These are phyloP conservation scores for Luehdorfia chinensis DNA, from an alignment of 1,140 invertebrate genomes.

Conservation along the genomic window DNA sequence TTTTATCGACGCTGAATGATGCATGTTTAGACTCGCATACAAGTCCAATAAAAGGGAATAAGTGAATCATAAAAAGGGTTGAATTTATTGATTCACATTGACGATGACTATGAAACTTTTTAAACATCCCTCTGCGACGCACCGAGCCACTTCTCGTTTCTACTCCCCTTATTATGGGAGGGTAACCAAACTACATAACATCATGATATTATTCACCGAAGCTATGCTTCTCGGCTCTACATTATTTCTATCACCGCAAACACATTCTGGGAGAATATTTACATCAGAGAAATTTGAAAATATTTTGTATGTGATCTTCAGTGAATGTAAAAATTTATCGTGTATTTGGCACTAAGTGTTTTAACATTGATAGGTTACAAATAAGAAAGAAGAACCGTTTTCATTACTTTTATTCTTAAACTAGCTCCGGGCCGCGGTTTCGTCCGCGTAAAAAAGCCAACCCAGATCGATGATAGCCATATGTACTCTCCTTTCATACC, in stretches of 20 bases:
- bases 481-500: too few relatives aligned
- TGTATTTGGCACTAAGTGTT: slow-evolving; percentile 2
- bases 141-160: background rate
- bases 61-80: slow-evolving; percentile 65
- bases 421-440: too few relatives aligned
- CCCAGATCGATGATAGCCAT: too few relatives aligned
- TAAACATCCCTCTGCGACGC: slow-evolving; percentile 22
- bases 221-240: slow-evolving; percentile 23
- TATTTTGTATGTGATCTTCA: slow-evolving; percentile 26
- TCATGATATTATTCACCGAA: slow-evolving; percentile 37
- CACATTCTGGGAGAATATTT: slow-evolving; percentile 11
- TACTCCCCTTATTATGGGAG: slow-evolving; percentile 4
- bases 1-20: slow-evolving; percentile 60
- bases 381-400: too few relatives aligned
- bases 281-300: background rate
- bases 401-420: too few relatives aligned
- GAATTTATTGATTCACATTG: slow-evolving; percentile 67
- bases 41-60: slow-evolving; percentile 63
- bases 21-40: slow-evolving; percentile 51
- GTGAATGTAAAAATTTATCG: slow-evolving; percentile 7
- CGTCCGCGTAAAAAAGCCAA: too few relatives aligned
- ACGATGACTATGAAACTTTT: slow-evolving; percentile 39
- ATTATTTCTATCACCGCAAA: slow-evolving; percentile 21
- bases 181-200: slow-evolving; percentile 54
- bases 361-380: background rate